phyloP scores from a whole-genome alignment of 2,888 invertebrate species.

The Himalopsyche kuldschensis region DNA sequence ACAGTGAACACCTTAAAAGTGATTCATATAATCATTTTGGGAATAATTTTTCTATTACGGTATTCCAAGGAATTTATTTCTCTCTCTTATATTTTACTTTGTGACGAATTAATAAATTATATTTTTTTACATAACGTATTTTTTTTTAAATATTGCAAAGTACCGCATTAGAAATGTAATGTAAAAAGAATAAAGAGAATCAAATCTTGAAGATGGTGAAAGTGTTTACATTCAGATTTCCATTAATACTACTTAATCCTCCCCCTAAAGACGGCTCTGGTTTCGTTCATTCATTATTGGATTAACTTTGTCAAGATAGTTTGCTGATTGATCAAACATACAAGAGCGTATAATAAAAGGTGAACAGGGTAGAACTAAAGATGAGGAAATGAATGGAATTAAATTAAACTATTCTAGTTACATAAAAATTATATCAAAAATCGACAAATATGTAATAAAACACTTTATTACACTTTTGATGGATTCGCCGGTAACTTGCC shows the following conservation, averaged over 20 bases:
- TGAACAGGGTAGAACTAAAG: not conserved
- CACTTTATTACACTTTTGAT: too few species aligned
- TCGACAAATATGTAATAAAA: too few species aligned
- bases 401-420: not conserved
- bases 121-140: too few species aligned
- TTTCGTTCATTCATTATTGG: slow-evolving; percentile 5
- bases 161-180: too few species aligned
- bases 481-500: too few species aligned
- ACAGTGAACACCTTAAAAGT: too few species aligned
- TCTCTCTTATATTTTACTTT: too few species aligned
- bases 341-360: not conserved
- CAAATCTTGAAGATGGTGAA: not conserved
- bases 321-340: not conserved
- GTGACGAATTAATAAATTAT: too few species aligned
- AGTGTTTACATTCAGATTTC: not conserved
- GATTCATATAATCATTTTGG: too few species aligned
- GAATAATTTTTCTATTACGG: too few species aligned
- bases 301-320: slow-evolving; percentile 19
- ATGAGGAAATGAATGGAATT: not conserved
- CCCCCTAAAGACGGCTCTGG: not conserved
- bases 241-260: not conserved
- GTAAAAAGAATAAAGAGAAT: not conserved
- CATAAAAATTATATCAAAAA: not conserved
- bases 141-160: too few species aligned
- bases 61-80: too few species aligned